phyloP scores from a whole-genome alignment of 2,888 invertebrate species.

The Agriopis marginaria region DNA sequence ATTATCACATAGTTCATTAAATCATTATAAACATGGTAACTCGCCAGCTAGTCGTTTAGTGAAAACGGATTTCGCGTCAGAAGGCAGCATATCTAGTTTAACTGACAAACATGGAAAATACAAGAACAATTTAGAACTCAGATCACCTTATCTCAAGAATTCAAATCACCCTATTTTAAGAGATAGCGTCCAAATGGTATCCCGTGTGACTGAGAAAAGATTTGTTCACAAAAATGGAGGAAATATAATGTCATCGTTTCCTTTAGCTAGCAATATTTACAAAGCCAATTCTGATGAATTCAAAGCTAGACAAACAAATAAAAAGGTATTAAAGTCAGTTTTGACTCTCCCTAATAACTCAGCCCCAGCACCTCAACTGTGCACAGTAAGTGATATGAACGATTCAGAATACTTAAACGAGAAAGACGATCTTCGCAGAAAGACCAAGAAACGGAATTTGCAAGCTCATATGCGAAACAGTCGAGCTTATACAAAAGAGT shows the following conservation, averaged over 20 bases:
- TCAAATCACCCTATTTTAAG: conserved; percentile 63
- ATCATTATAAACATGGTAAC: conserved; percentile 48
- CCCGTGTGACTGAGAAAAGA: conserved; percentile 66
- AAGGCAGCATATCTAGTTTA: conserved; percentile 51
- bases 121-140: conserved; percentile 51
- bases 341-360: conserved; percentile 71
- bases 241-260: conserved; percentile 65
- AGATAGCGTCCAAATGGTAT: conserved; percentile 62
- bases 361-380: conserved; percentile 58
- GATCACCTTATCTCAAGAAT: conserved; percentile 63
- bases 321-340: conserved; percentile 73
- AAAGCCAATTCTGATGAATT: conserved; percentile 77
- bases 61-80: conserved; percentile 52
- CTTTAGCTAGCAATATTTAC: conserved; percentile 68
- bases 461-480: conserved; percentile 52
- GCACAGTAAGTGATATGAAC: conserved; percentile 77
- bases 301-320: conserved; percentile 58
- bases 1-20: conserved; percentile 48
- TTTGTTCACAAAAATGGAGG: conserved; percentile 59
- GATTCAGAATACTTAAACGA: conserved; percentile 70
- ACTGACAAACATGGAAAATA: conserved; percentile 49
- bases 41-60: conserved; percentile 46
- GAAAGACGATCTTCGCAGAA: conserved; percentile 53
- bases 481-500: conserved; percentile 52
- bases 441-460: conserved; percentile 57